phyloP scores from a whole-genome alignment of 2,888 invertebrate species.

The Muscina levida region DNA sequence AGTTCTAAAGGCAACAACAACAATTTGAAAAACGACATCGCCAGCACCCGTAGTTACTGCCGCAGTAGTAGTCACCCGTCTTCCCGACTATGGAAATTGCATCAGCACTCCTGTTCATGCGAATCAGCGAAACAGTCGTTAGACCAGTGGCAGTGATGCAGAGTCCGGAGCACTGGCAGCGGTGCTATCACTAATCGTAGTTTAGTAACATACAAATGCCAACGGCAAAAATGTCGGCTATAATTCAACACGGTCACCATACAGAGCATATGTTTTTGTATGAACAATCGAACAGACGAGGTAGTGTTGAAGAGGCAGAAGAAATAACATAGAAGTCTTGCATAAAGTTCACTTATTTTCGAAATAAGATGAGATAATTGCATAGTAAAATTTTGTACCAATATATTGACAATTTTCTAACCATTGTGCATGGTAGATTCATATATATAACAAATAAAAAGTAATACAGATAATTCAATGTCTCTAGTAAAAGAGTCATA shows the following conservation, averaged over 20 bases:
- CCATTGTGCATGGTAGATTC: too few species aligned
- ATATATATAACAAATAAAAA: too few species aligned
- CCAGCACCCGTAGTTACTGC: neutral
- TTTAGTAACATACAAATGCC: constrained; percentile 13
- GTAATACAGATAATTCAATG: too few species aligned
- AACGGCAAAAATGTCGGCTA: constrained; percentile 34
- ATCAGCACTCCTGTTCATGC: neutral
- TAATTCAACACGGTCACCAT: constrained; percentile 45
- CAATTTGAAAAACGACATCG: neutral
- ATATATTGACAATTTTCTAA: too few species aligned
- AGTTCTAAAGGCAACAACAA: too few species aligned
- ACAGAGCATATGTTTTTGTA: constrained; percentile 4
- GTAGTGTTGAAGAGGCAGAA: constrained; percentile 17
- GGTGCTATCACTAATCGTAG: constrained; percentile 28
- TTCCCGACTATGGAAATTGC: neutral
- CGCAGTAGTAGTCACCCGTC: neutral
- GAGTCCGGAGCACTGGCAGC: neutral
- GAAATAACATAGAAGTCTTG: too few species aligned
- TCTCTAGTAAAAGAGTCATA: too few species aligned
- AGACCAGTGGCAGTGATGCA: neutral
- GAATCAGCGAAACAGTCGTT: neutral
- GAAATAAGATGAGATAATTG: too few species aligned
- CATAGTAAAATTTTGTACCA: too few species aligned
- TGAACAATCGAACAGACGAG: constrained; percentile 9
- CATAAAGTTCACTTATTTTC: too few species aligned